Base-by-base conservation (phyloP, 2,113 vertebrate species). In the Hydrochoerus hydrochaeris region DNA sequence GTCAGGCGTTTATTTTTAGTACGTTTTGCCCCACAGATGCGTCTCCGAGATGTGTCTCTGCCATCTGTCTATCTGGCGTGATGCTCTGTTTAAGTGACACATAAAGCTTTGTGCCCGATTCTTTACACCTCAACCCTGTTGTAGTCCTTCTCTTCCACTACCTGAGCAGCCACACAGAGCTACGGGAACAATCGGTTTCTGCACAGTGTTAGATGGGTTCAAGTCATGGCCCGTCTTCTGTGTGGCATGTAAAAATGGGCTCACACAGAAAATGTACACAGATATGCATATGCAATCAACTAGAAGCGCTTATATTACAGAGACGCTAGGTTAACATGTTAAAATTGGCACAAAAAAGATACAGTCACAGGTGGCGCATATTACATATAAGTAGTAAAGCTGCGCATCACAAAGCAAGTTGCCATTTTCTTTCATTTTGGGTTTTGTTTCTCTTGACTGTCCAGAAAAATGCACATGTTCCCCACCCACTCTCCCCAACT, bases 1-100 rank as follows among this genome's bases (percentile, higher is more conserved):
- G 94, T 73, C 95, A 92, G 89, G 71, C 75, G 32, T 90, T 98
- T 97, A 95, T 93, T 95, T 97, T 94, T 94, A 95, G 81, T 69
- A 30, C 46, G 41, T 93, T 97, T 90, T 94, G 54, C 75, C 86
- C 60, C 67, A 82, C 67, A 94, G 92, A 97, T 94, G 82, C 69
- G 83, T 92, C 88, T 97, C 46, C 1, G 90, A 95, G 95, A 90
- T 67, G 60, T 93, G 75, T 52, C 94, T 96, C 57, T 95, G 90
- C 91, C 91, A 90, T 97, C 93, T 90, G 82, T 88, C 92, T 91
- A 30, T 85, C 62, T 88, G 85, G 88, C 73, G 87, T 46, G 67
- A 32, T 85, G 92, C 60, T 96, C 94, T 97, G 92, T 92, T 90
- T 95, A 96, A 96, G 85, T 95, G 94, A 92, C 96, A 96, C 32